Base-by-base conservation (phyloP, 2,113 vertebrate species). In the Otis tarda region DNA sequence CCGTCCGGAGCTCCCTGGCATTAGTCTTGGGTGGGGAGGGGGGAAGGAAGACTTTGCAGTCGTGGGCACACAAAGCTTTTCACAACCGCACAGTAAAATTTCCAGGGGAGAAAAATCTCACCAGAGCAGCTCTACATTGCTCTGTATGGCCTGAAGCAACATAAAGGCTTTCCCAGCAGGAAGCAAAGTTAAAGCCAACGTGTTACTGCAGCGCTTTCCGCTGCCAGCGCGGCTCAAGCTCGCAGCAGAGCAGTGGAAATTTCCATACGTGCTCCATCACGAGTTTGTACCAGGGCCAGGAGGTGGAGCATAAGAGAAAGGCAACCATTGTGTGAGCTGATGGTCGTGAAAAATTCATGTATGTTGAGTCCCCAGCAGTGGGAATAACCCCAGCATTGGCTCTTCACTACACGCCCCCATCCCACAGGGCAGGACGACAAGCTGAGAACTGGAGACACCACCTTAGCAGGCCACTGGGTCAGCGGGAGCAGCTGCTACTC, bases 71-170 rank as follows among this genome's bases (percentile, higher is more conserved):
- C 33, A 1, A 43, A 43, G 41, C 41, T 43, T 43, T 43, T 5
- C 5, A 22, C 13, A 31, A 33, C 41, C 3, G 17, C 47, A 6
- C 6, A 4, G 69, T 15, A 8, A 6, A 11, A 28, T 4, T 14
- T 7, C 7, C 5, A 1, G 10, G 23, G 23, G n/a, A n/a, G 39
- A 5, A 24, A 27, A 12, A 2, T 12, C 27, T 4, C 12, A 0
- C 2, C 25, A 2, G 17, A 19, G 14, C 23, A 20, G 69, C 28
- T 2, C 1, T 0, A 1, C 19, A 1, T 4, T 6, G 12, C 15
- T n/a, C 4, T 4, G 24, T 3, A 2, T 0, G 18, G 7, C 1
- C 16, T 9, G 9, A 5, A 47, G 22, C 19, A 4, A 7, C 6
- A 1, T 2, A 4, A 6, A 16, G 13, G 23, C 10, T 45, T 74